phyloP scores from a whole-genome alignment of 2,797 vertebrate species.

The Darevskia nairensis region DNA sequence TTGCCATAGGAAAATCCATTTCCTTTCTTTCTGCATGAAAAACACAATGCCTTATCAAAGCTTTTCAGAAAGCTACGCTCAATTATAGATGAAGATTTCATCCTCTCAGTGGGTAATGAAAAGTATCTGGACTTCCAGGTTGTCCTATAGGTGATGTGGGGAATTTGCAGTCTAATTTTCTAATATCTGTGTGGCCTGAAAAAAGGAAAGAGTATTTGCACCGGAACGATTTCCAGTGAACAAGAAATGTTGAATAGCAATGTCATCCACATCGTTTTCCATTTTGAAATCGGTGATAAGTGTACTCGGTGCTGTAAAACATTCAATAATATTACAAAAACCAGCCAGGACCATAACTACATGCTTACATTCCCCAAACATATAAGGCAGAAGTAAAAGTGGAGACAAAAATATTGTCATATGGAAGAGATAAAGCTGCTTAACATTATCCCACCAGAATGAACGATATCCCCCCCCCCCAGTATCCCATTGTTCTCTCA shows the following conservation, averaged over 20 bases:
- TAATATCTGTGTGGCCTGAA: neutral
- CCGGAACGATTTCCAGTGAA: neutral
- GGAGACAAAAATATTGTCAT: neutral
- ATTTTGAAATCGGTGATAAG: neutral
- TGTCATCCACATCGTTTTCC: neutral
- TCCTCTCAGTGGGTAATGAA: constrained; percentile 35
- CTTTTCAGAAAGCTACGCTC: constrained; percentile 30
- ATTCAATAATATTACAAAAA: neutral
- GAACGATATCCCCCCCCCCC: constrained; percentile 35
- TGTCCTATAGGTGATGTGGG: neutral
- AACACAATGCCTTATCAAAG: constrained; percentile 49
- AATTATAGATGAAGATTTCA: constrained; percentile 28
- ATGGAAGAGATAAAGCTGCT: neutral
- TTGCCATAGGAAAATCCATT: constrained; percentile 64
- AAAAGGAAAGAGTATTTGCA: constrained; percentile 10
- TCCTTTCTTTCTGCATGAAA: constrained; percentile 62
- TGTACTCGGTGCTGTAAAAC: neutral
- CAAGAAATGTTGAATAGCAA: neutral
- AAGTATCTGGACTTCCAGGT: neutral
- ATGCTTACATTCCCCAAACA: neutral
- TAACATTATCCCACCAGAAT: constrained; percentile 39
- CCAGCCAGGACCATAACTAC: neutral
- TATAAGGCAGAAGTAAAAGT: neutral
- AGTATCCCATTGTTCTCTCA: neutral
- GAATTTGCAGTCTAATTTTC: constrained; percentile 30